Evolutionary conservation across 2,797 vertebrate genomes (phyloP), one percentile per base, ranked within the genome.

Genomic region (Macropodus opercularis): DNA sequence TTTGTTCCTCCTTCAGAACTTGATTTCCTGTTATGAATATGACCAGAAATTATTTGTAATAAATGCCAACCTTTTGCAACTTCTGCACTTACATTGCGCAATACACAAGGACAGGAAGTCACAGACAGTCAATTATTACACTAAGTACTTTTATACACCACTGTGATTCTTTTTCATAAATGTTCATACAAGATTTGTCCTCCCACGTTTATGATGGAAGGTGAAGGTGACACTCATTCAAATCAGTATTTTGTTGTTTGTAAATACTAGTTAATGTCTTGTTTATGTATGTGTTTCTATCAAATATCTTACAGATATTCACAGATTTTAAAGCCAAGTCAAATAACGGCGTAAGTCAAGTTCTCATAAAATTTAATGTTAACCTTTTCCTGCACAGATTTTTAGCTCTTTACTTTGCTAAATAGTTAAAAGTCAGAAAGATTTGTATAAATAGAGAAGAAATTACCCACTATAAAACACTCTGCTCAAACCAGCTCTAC

Each of bases 251-350:
- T 70, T 83, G 43, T 78, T 75, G 8, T 56, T 65, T 92, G 91
- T 92, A 92, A 87, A 92, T 92, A 92, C 63, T 52, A 66, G 63
- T 59, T 42, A 32, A 4, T 80, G 42, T 66, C 18, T 73, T 75
- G 53, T 79, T 66, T 59, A 53, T 83, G 62, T 64, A 69, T 62
- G 65, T 77, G 78, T 75, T 79, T 84, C 73, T 87, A 69, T 83
- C 17, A 72, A 27, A 58, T 27, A 34, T 69, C 52, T 75, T 56
- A 56, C 36, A 59, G 21, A 61, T 66, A 73, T 69, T 48, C 19
- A 61, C 42, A 75, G 42, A 77, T 73, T 31, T 70, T 57, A 55
- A 55, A 71, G 17, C 48, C 31, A 64, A 61, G 59, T 85, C 72
- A 69, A 79, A 72, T 69, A 79, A 75, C 11, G 43, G 47, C 19